A percentile compares a stretch with the other conserved stretches of the same genome.
Evolutionary conservation across 1,140 invertebrate species (phyloP).

Genomic region (Mizuhopecten yessoensis): DNA sequence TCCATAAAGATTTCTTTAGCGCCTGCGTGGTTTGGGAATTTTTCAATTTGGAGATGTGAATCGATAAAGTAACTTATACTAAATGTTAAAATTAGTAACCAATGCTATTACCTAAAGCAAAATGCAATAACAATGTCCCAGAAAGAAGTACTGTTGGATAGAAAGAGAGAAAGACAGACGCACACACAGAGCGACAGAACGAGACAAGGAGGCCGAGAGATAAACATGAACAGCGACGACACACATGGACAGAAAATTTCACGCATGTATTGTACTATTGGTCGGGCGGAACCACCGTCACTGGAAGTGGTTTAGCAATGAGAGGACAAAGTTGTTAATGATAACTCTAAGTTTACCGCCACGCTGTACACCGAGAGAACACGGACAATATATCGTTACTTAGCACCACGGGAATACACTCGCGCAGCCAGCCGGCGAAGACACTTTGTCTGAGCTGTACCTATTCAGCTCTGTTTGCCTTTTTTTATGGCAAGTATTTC

Average conservation of each 20-base stretch:
- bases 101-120: not conserved
- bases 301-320: not conserved
- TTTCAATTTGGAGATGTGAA: constrained; percentile 4
- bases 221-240: too few species aligned
- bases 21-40: not conserved
- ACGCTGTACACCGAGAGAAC: not conserved
- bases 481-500: too few species aligned
- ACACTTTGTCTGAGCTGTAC: too few species aligned
- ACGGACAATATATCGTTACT: not conserved
- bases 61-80: not conserved
- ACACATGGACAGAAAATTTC: too few species aligned
- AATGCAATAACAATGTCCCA: not conserved
- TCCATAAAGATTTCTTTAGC: not conserved
- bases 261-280: not conserved
- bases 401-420: not conserved
- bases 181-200: not conserved
- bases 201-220: not conserved
- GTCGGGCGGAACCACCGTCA: not conserved
- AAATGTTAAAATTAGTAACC: not conserved
- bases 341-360: not conserved
- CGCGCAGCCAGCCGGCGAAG: too few species aligned
- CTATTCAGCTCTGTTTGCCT: too few species aligned
- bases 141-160: not conserved
- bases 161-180: not conserved
- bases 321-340: not conserved